Evolutionary conservation across 2,113 vertebrate genomes (phyloP).

Genomic region (Notarius lentiginosus): DNA sequence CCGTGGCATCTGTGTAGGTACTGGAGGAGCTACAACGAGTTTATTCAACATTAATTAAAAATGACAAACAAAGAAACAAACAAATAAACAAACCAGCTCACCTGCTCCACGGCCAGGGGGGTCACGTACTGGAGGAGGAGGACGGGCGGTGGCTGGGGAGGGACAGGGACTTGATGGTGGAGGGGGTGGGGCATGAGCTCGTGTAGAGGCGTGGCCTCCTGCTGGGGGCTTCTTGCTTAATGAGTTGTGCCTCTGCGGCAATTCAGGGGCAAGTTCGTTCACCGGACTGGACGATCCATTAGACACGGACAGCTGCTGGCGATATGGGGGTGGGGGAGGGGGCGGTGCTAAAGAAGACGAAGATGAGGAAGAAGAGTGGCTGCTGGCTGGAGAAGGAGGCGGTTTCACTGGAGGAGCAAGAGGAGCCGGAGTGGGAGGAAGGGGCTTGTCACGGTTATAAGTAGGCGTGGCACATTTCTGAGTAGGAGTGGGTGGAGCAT

Average conservation of each 20-base stretch:
- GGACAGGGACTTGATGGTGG: slow-evolving; percentile 63
- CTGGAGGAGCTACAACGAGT: slow-evolving; percentile 70
- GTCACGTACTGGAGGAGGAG: slow-evolving; percentile 63
- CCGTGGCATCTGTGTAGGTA: slow-evolving; percentile 70
- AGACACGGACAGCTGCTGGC: slow-evolving; percentile 75
- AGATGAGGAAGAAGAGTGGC: slow-evolving; percentile 56
- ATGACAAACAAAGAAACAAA: background rate
- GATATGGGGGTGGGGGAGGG: slow-evolving; percentile 81
- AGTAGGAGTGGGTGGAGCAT: slow-evolving; percentile 73
- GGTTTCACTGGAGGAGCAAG: slow-evolving; percentile 77
- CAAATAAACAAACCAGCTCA: slow-evolving; percentile 33
- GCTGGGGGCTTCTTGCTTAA: slow-evolving; percentile 84
- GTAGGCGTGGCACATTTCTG: slow-evolving; percentile 67
- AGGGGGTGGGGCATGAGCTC: slow-evolving; percentile 71
- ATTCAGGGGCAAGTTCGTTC: slow-evolving; percentile 79
- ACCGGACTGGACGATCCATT: slow-evolving; percentile 79
- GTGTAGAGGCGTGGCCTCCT: slow-evolving; percentile 77
- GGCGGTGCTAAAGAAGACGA: slow-evolving; percentile 72
- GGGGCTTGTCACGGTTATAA: slow-evolving; percentile 76
- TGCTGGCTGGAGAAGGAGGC: slow-evolving; percentile 83
- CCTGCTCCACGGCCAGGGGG: slow-evolving; percentile 69
- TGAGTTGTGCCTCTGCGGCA: slow-evolving; percentile 91
- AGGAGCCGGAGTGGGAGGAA: slow-evolving; percentile 69
- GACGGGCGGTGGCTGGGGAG: slow-evolving; percentile 52
- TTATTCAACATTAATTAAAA: background rate